Evolutionary conservation across 2,888 invertebrate genomes (phyloP).

Genomic region (Epirrhoe tristata): DNA sequence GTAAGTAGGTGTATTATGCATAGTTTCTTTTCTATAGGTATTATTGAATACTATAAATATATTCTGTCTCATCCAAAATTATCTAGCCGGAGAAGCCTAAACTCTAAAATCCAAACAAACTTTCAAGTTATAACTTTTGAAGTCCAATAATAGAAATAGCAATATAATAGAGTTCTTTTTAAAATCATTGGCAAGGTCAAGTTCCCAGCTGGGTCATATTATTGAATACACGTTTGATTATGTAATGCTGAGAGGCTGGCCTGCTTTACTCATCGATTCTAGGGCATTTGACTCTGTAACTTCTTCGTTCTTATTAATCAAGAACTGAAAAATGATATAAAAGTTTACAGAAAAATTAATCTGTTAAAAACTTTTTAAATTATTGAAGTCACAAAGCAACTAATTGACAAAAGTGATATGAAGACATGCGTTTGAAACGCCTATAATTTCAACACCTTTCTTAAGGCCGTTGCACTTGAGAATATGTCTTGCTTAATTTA

Average conservation of each 20-base stretch:
- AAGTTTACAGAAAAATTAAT: too few species aligned
- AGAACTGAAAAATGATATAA: not conserved
- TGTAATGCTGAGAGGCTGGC: slow-evolving; percentile 52
- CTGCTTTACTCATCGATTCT: slow-evolving; percentile 26
- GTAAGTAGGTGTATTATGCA: too few species aligned
- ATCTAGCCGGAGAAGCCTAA: not conserved
- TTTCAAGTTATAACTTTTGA: not conserved
- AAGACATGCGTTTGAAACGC: slow-evolving; percentile 27
- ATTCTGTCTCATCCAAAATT: too few species aligned
- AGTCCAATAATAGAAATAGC: not conserved
- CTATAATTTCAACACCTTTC: slow-evolving; percentile 29
- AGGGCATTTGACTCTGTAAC: slow-evolving; percentile 17
- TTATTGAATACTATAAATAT: too few species aligned
- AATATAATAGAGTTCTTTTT: slow-evolving; percentile 13
- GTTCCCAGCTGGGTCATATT: slow-evolving; percentile 58
- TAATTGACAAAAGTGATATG: slow-evolving; percentile 18
- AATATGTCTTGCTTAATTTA: slow-evolving; percentile 36
- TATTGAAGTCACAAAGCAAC: not conserved
- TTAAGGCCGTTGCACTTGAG: slow-evolving; percentile 35
- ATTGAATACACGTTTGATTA: slow-evolving; percentile 59
- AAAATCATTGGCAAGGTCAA: slow-evolving; percentile 67
- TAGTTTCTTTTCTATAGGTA: too few species aligned
- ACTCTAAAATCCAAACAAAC: not conserved
- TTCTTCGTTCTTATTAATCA: slow-evolving; percentile 8
- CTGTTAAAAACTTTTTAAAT: not conserved